Evolutionary conservation across 2,888 invertebrate genomes (phyloP).

Genomic region (Lutraria lutraria): DNA sequence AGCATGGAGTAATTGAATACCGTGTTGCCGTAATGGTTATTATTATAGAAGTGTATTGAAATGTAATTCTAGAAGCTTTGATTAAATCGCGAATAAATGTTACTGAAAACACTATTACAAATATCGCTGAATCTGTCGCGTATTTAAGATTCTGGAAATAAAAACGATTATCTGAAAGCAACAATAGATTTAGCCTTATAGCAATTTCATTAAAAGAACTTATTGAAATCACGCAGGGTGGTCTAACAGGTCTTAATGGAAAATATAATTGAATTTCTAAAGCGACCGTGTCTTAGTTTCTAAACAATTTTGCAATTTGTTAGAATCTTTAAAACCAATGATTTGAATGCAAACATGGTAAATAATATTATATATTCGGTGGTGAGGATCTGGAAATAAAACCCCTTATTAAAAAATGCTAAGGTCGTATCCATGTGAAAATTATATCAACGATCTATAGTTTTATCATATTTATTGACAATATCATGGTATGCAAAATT

Average conservation of each 20-base stretch:
- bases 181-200: constrained; percentile 21
- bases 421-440: no score
- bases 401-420: no score
- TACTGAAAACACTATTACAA: background rate
- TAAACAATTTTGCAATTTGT: background rate
- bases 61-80: constrained; percentile 22
- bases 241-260: constrained; percentile 1
- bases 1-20: background rate
- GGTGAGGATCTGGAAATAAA: no score
- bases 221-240: constrained; percentile 22
- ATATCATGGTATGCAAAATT: no score
- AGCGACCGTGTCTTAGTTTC: background rate
- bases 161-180: background rate
- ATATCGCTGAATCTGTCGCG: background rate
- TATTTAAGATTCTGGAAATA: background rate
- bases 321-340: no score
- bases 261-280: constrained; percentile 13
- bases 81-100: constrained; percentile 21
- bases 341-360: no score
- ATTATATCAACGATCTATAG: no score
- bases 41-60: background rate
- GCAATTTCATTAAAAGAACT: background rate
- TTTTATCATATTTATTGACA: no score
- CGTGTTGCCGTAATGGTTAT: background rate
- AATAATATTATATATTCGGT: no score